Percentiles rank a stretch among this genome's conserved stretches.
Evolutionary conservation across 2,113 vertebrate species (phyloP).

Genomic region (Petrocephalus zakoni): DNA sequence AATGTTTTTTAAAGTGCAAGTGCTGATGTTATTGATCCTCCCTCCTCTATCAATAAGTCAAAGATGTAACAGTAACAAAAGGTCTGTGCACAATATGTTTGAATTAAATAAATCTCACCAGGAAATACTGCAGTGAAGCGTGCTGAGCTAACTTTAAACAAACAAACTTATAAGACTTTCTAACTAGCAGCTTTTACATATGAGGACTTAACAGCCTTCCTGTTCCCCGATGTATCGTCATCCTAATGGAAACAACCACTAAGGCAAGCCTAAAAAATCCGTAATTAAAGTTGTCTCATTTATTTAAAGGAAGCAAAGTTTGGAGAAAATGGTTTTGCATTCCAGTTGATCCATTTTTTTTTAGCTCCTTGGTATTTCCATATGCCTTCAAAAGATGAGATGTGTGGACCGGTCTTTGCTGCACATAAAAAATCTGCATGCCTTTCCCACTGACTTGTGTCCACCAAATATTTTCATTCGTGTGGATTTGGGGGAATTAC

Average conservation of each 20-base stretch:
- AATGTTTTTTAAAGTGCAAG: not conserved
- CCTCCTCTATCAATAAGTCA: not conserved
- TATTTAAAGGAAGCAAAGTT: not conserved
- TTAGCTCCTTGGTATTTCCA: not conserved
- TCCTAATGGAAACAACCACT: not conserved
- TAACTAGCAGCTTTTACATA: not conserved
- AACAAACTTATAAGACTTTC: constrained; percentile 1
- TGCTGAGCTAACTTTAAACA: not conserved
- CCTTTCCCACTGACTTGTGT: not conserved
- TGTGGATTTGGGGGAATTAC: constrained; percentile 38
- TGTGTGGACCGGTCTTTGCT: not conserved
- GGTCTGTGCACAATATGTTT: constrained; percentile 1
- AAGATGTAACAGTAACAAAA: not conserved
- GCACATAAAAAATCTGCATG: not conserved
- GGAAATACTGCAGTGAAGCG: not conserved
- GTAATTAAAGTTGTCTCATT: not conserved
- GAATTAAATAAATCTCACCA: not conserved
- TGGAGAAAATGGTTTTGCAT: not conserved
- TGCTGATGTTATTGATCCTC: not conserved
- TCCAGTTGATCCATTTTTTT: not conserved
- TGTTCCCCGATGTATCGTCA: not conserved
- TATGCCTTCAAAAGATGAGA: not conserved
- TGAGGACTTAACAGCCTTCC: not conserved
- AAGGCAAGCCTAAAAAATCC: not conserved
- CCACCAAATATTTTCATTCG: constrained; percentile 4